These are phyloP conservation scores for Lepidothrix coronata DNA, from an alignment of 2,113 vertebrate genomes.

Conservation along the genomic window DNA sequence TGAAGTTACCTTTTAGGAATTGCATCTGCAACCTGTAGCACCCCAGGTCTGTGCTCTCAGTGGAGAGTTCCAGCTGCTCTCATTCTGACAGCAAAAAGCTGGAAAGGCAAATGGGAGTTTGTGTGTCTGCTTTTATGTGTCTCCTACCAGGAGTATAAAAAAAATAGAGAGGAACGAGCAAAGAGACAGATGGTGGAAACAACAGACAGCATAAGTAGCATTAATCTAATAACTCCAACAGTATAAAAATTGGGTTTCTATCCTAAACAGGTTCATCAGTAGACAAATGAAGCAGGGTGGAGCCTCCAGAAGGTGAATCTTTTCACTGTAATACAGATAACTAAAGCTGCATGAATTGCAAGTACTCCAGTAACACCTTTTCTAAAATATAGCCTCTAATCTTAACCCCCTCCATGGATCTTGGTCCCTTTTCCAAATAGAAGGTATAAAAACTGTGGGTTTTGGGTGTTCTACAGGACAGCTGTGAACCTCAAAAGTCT, in stretches of 20 bases:
- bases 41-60: neutral
- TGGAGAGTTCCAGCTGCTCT: neutral
- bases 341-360: neutral
- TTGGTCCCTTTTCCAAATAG: neutral
- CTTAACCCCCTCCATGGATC: neutral
- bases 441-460: neutral
- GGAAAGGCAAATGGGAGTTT: neutral
- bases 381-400: neutral
- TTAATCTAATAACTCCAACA: neutral
- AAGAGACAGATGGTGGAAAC: neutral
- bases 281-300: neutral
- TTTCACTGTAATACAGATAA: neutral
- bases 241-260: neutral
- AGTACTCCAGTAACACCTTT: rapidly evolving
- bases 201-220: neutral
- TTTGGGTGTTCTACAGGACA: neutral
- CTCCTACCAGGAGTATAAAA: neutral
- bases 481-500: neutral
- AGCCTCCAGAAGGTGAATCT: neutral
- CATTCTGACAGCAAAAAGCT: neutral
- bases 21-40: neutral
- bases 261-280: neutral
- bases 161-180: neutral
- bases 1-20: neutral
- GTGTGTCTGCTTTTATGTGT: neutral